These are phyloP conservation scores for Hydrozoanthus tunicans DNA, from an alignment of 64 coral and sea anemone genomes.

Conservation along the genomic window DNA sequence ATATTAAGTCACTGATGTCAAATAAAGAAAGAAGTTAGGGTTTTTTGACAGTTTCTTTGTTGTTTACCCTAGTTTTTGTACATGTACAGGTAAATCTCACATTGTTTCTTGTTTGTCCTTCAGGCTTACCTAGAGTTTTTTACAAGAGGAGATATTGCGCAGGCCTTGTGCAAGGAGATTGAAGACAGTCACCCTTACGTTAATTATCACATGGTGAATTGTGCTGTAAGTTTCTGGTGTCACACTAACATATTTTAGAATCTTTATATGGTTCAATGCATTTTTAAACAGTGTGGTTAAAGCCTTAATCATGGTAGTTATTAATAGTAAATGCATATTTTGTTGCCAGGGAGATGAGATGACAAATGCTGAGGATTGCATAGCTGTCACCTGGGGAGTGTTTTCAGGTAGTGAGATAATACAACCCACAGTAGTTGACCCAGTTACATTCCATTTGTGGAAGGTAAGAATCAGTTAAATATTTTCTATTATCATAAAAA, in stretches of 20 bases:
- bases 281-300: neutral
- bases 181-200: constrained; percentile 64
- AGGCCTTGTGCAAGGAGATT: constrained; percentile 69
- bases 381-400: constrained; percentile 96
- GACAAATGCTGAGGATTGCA: constrained; percentile 69
- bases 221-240: constrained; percentile 56
- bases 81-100: neutral
- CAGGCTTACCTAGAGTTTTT: constrained; percentile 99
- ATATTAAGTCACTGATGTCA: no score
- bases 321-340: neutral
- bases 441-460: constrained; percentile 92
- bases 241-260: neutral
- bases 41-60: no score
- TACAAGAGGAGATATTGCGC: constrained; percentile 76
- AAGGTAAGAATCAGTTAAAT: constrained; percentile 54
- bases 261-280: neutral
- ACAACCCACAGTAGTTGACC: constrained; percentile 97
- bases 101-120: neutral
- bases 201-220: constrained; percentile 90
- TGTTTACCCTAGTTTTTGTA: no score
- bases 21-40: no score
- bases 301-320: neutral
- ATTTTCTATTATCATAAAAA: neutral
- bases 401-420: constrained; percentile 93
- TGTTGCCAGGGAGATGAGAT: constrained; percentile 61